Base-by-base conservation (phyloP, 2,888 invertebrate genomes). In the Trilocha varians region DNA sequence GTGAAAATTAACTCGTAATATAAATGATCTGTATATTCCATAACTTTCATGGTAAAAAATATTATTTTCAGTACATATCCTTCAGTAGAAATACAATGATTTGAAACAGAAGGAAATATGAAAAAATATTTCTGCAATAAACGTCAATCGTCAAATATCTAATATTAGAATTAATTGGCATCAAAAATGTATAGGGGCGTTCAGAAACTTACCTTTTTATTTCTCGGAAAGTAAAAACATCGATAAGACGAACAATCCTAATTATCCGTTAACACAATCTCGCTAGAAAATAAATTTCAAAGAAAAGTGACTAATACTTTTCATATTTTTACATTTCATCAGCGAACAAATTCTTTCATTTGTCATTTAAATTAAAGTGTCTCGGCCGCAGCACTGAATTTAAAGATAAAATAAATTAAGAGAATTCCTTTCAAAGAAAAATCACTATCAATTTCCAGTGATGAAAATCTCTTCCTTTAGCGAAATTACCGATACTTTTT, bases 401-500 rank as follows among this genome's bases (percentile, higher is more conserved):
- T 58, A 59, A 59, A 68, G 60, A 67, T 62, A 60, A 69, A 72
- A 75, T 70, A 72, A 72, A 74, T 72, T 74, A 67, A 65, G 14
- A 64, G 68, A 70, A 70, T 66, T 64, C 61, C 53, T 59, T 55
- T 58, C 49, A 46, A 48, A 64, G 57, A 65, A 68, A 75, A 70
- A 71, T 68, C 57, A 66, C 62, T 68, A 70, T 75, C 70, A 70
- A 74, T 74, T 75, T 73, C 55, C 62, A 51, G 62, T 58, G 64
- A 70, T 62, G 61, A 62, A 75, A 75, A 67, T 65, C 63, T 70
- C 70, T 66, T 64, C 61, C 63, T 65, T 58, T 74, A 67, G 65
- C 62, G 59, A 71, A 75, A 71, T 74, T 76, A 64, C 70, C 75
- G 69, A 73, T 73, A 67, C 69, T 70, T 63, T 25, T 41, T 42